These are phyloP conservation scores for Erebia epiphron DNA, from an alignment of 2,888 invertebrate genomes.

Conservation along the genomic window DNA sequence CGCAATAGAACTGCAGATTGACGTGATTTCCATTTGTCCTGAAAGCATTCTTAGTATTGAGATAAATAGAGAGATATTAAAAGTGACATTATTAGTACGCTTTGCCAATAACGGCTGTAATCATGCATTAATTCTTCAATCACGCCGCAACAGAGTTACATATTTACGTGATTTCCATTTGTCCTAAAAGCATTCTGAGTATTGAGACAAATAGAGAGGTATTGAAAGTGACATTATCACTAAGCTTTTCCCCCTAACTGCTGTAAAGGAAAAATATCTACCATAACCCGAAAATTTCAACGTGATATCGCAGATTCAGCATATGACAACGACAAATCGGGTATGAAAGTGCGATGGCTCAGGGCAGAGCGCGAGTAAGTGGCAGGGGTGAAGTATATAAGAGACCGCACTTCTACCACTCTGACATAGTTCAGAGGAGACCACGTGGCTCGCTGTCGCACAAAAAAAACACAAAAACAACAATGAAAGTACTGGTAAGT, in stretches of 20 bases:
- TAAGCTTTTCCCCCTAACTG: background rate
- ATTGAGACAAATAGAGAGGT: too few species aligned
- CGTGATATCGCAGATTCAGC: slow-evolving; percentile 50
- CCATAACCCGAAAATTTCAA: slow-evolving; percentile 41
- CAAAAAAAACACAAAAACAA: slow-evolving; percentile 58
- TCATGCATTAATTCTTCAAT: too few species aligned
- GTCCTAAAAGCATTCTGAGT: too few species aligned
- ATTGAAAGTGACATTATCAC: background rate
- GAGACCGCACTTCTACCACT: slow-evolving; percentile 75
- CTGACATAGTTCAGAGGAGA: slow-evolving; percentile 77
- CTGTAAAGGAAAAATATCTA: slow-evolving; percentile 3
- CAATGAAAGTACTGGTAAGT: slow-evolving; percentile 80
- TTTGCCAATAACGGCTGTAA: background rate
- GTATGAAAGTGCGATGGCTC: slow-evolving; percentile 78
- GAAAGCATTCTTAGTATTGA: too few species aligned
- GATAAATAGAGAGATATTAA: too few species aligned
- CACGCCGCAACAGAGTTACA: too few species aligned
- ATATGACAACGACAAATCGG: slow-evolving; percentile 63
- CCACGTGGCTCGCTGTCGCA: slow-evolving; percentile 70
- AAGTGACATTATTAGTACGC: background rate
- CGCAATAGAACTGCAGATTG: too few species aligned
- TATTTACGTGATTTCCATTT: too few species aligned
- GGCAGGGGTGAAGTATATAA: slow-evolving; percentile 83
- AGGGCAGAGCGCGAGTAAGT: slow-evolving; percentile 63
- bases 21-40: too few species aligned